These are phyloP conservation scores for Numenius phaeopus DNA, from an alignment of 2,797 vertebrate genomes.

Conservation along the genomic window DNA sequence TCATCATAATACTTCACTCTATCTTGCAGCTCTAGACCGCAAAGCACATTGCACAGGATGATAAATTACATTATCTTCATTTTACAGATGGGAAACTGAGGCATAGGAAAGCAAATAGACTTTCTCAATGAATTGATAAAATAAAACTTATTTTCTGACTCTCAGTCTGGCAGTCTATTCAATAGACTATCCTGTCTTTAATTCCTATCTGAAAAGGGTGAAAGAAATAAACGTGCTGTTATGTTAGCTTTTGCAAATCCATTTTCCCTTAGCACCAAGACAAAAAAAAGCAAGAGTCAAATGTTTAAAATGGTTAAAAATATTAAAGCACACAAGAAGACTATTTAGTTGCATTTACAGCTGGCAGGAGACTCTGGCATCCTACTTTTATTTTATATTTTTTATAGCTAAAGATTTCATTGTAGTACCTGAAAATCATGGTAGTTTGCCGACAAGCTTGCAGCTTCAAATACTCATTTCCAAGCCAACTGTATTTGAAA, in stretches of 20 bases:
- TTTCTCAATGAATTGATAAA: constrained; percentile 48
- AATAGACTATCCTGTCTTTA: constrained; percentile 56
- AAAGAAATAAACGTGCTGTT: constrained; percentile 59
- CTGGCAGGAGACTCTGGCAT: constrained; percentile 31
- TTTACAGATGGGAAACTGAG: constrained; percentile 69
- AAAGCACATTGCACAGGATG: neutral
- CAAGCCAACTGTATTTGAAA: constrained; percentile 82
- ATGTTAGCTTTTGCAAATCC: constrained; percentile 61
- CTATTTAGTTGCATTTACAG: constrained; percentile 63
- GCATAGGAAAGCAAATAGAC: constrained; percentile 59
- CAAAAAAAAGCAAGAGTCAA: constrained; percentile 46
- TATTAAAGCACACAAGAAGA: constrained; percentile 51
- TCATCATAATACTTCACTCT: constrained; percentile 6
- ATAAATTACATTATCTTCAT: constrained; percentile 66
- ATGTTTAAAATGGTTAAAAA: constrained; percentile 61
- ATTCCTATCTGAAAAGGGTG: constrained; percentile 58
- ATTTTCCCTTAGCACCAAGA: constrained; percentile 44
- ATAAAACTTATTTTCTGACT: constrained; percentile 54
- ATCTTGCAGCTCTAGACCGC: neutral
- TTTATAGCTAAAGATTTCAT: constrained; percentile 59
- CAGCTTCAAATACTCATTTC: constrained; percentile 71
- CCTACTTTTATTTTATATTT: constrained; percentile 53
- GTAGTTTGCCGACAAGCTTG: constrained; percentile 49
- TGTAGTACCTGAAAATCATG: constrained; percentile 62
- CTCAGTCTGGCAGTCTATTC: constrained; percentile 46